Evolutionary conservation across 2,113 vertebrate genomes (phyloP), one percentile per base, ranked within the genome.

Genomic region (Grus americana): DNA sequence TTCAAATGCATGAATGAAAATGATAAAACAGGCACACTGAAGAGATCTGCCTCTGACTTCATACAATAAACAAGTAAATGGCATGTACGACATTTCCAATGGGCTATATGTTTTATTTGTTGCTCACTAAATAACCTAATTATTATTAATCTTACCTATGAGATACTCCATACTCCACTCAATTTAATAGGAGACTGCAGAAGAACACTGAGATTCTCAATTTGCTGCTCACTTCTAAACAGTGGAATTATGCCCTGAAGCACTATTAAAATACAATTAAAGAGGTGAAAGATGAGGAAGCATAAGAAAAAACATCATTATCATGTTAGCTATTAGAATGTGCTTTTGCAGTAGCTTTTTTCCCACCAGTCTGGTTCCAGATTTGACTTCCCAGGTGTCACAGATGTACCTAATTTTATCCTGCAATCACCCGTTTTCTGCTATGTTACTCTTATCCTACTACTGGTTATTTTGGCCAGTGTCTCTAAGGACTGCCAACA

Each of bases 251-350:
- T 20, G 67, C 90, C 91, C 92, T 44, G 62, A 63, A 91, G 91
- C 86, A 85, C 42, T 87, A 87, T 54, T 65, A 89, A 90, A 87
- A 89, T 79, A 61, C 49, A 92, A 0, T 15, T 15, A 57, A 91
- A 79, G 78, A 71, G 42, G 70, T 84, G 88, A 94, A 90, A 95
- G 94, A 92, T 29, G 65, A 90, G 82, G 40, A 93, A 93, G 72
- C 16, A 2, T 63, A 63, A 95, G 76, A 88, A 92, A 92, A 84
- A 76, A 9, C 10, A 68, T 78, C 82, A 71, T 75, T 90, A 90
- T 12, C 79, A 18, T 0, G 9, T 30, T 57, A 95, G 76, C 57
- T 81, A 66, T 78, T 47, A 84, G 59, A 93, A 90, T 49, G n/a
- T 18, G n/a, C 42, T 55, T 94, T 46, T 92, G 47, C 44, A 81